Evolutionary conservation across 2,888 invertebrate species (phyloP), one percentile per base, ranked within the genome.

Genomic region (Hydrotaea diabolus): DNA sequence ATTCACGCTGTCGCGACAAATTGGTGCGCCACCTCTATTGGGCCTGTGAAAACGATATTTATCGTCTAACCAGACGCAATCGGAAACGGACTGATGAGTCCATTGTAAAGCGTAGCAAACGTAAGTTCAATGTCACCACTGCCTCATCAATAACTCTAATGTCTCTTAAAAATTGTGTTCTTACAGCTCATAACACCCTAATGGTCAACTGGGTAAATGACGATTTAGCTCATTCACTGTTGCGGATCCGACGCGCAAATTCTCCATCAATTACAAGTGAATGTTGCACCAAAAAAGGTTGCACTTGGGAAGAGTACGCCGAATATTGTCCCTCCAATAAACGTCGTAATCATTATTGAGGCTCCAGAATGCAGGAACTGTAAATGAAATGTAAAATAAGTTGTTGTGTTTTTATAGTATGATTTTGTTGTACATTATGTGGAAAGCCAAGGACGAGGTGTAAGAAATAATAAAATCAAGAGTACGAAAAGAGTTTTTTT

Each of bases 301-400:
- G 94, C 87, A 94, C 94, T 74, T 94, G 94, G 94, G 94, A 94
- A 88, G 94, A 94, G 89, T 94, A 94, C 87, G 94, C 94, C 7
- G 94, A 94, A 89, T 94, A 94, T 89, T 94, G 94, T 89, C 94
- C 94, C 3, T 93, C 93, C 36, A 94, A 94, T 88, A 93, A 94
- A 88, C 90, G 94, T 1, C 88, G 89, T 76, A 91, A 91, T 87
- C 91, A 92, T 86, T 90, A 90, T 80, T 89, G 75, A 85, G 72
- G 7, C 11, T 21, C 31, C 31, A 2, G 31, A 31, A 31, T n/a
- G n/a, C n/a, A 31, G 31, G 31, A 73, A 15, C n/a, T 64, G 26
- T 39, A 39, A 69, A 57, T 19, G 15, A 69, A 53, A 39, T 77
- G 8, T 73, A 31, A 62, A 64, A 72, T 57, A 26, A 59, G 8